Evolutionary conservation across 2,797 vertebrate species (phyloP).

Genomic region (Typhlichthys subterraneus): DNA sequence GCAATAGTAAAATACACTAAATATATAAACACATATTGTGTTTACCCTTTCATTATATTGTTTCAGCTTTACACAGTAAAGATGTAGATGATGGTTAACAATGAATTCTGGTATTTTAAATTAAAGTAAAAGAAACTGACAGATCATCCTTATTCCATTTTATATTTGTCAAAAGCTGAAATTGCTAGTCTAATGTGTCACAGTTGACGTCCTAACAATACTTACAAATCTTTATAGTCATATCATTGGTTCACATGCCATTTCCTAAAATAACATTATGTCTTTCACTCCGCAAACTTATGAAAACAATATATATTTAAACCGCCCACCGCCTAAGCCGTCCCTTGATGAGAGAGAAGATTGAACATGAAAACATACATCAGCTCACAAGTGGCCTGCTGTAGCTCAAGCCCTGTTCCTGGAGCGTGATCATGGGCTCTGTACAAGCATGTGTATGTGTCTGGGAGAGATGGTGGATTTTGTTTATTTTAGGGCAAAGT

Average conservation of each 20-base stretch:
- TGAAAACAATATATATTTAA: slow-evolving; percentile 66
- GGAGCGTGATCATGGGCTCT: slow-evolving; percentile 52
- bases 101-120: slow-evolving; percentile 26
- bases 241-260: slow-evolving; percentile 47
- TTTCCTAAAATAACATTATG: slow-evolving; percentile 65
- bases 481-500: slow-evolving; percentile 78
- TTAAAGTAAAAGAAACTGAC: slow-evolving; percentile 31
- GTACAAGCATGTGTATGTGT: slow-evolving; percentile 21
- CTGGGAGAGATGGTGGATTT: slow-evolving; percentile 59
- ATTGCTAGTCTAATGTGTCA: slow-evolving; percentile 5
- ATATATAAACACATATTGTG: background rate
- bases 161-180: slow-evolving; percentile 12
- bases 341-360: slow-evolving; percentile 49
- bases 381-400: slow-evolving; percentile 66
- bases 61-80: slow-evolving; percentile 16
- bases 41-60: background rate
- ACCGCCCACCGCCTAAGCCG: slow-evolving; percentile 39
- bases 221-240: slow-evolving; percentile 44
- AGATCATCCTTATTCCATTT: slow-evolving; percentile 29
- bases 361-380: slow-evolving; percentile 74
- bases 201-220: slow-evolving; percentile 31
- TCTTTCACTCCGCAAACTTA: slow-evolving; percentile 62
- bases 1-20: too few relatives aligned
- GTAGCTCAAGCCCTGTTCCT: slow-evolving; percentile 67
- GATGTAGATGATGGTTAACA: slow-evolving; percentile 10